Conservation (phyloP, 1,140 invertebrate genomes). For the Drosophila subpulchrella region DNA sequence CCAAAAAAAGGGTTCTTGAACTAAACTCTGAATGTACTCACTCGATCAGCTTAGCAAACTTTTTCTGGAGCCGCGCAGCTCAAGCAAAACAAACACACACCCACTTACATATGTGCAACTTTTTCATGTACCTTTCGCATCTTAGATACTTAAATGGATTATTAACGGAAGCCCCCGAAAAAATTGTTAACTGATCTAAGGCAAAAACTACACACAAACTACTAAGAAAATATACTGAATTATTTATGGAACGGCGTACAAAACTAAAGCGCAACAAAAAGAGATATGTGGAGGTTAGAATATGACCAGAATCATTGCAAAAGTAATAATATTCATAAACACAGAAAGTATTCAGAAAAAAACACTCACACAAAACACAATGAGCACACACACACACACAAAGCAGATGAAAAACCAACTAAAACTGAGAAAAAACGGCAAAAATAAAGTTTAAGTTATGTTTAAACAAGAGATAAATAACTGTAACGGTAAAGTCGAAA, state of each 20-base stretch:
- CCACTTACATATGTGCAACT: slow-evolving; percentile 60
- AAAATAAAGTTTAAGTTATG: slow-evolving; percentile 78
- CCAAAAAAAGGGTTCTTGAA: slow-evolving; percentile 1
- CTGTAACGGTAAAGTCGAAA: slow-evolving; percentile 75
- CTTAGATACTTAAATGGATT: slow-evolving; percentile 68
- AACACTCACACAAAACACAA: slow-evolving; percentile 24
- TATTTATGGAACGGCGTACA: slow-evolving; percentile 55
- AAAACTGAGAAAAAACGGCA: slow-evolving; percentile 46
- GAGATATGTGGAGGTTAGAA: slow-evolving; percentile 6
- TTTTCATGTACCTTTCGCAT: slow-evolving; percentile 82
- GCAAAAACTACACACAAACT: slow-evolving; percentile 51
- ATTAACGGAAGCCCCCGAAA: slow-evolving; percentile 34
- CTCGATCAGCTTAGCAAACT: slow-evolving; percentile 41
- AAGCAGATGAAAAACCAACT: slow-evolving; percentile 43
- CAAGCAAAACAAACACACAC: slow-evolving; percentile 29
- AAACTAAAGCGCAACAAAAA: slow-evolving; percentile 30
- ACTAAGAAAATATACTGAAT: slow-evolving; percentile 49
- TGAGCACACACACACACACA: slow-evolving; percentile 28
- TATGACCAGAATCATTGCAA: slow-evolving; percentile 28
- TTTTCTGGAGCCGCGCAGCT: slow-evolving; percentile 34
- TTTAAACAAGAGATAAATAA: slow-evolving; percentile 73
- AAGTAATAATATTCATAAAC: slow-evolving; percentile 29
- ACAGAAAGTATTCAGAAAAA: slow-evolving; percentile 63
- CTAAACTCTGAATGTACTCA: slow-evolving; percentile 38
- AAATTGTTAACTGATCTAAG: slow-evolving; percentile 70